Evolutionary conservation across 2,113 vertebrate genomes (phyloP), one percentile per base, ranked within the genome.

Genomic region (Brachyhypopomus occidentalis): DNA sequence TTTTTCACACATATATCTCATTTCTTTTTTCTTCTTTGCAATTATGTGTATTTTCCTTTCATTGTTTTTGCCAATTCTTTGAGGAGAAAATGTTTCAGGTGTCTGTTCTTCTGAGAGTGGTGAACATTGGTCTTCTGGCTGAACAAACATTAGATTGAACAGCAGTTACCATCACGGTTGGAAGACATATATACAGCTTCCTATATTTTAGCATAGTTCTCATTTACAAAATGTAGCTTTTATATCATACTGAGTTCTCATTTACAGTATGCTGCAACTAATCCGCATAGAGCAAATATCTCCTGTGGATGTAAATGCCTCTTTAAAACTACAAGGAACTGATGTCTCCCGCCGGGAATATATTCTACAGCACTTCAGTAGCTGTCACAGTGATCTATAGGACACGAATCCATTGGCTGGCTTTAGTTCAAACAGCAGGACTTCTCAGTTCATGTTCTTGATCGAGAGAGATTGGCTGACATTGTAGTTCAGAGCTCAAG

Each of bases 61-160:
- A 70, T 73, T 66, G 45, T 81, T 75, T 69, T 12, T 27, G 48
- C 60, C 72, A 81, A 67, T 72, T 80, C 59, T 64, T 62, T 48
- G 3, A 41, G 41, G 45, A 11, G 30, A 52, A n/a, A 62, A 34
- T 63, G 64, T 79, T 79, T 79, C 82, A 75, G 70, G 75, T 84
- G 75, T 75, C 77, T 62, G 41, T 5, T 73, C 20, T 19, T 9
- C 14, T 19, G 72, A 48, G 38, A 38, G 63, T 75, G 55, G 30
- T 25, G 14, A 16, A 78, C 74, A 62, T 71, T n/a, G 52, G 70
- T 70, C 34, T 45, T 36, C 62, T 79, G 71, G 55, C 73, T 69
- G 60, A 75, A 52, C 45, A 52, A 8, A 52, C 45, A 52, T 52
- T 52, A 52, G 72, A 81, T 66, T 19, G 22, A 52, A 25, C 62